Evolutionary conservation across 2,888 invertebrate species (phyloP), one percentile per base, ranked within the genome.

Genomic region (Cosmorhoe ocellata): DNA sequence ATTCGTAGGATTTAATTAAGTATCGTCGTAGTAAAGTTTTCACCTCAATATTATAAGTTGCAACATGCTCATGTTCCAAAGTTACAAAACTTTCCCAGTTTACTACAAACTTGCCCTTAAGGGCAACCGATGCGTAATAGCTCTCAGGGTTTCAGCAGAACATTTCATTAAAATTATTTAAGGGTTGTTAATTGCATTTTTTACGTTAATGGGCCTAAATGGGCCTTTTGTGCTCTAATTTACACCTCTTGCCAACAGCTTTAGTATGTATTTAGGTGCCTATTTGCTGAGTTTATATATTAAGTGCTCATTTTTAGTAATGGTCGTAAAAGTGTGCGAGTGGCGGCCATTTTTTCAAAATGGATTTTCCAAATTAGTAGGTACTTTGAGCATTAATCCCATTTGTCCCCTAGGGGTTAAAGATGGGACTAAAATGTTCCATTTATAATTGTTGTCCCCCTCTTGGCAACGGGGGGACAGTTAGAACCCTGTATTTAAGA

Each of bases 101-200:
- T 37, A 28, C 41, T 47, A 33, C 14, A 18, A 43, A 52, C 43
- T 48, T 42, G 26, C 27, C 34, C 47, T 47, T 42, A 42, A 52
- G 38, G 36, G 42, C 33, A 49, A 49, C 18, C 44, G 44, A 40
- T 40, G 48, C 34, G 44, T 56, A 56, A 58, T 51, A 37, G 54
- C 50, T 44, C 42, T 49, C 38, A 44, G 53, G 54, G 49, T 56
- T 51, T 48, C 51, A 51, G 56, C 51, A 51, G 56, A 53, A 44
- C 51, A 44, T 51, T 60, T 56, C 47, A 51, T 51, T 45, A 49
- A 57, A 56, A 60, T 51, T 51, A 53, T 56, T 53, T 51, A 38
- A 36, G 42, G 43, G 44, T 37, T 52, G 54, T 48, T 58, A 60
- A 60, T 58, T 58, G 41, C 46, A 57, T 53, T 53, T 53, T 53